Conservation (phyloP, 2,797 vertebrate genomes). For the Taenioides sp. region DNA sequence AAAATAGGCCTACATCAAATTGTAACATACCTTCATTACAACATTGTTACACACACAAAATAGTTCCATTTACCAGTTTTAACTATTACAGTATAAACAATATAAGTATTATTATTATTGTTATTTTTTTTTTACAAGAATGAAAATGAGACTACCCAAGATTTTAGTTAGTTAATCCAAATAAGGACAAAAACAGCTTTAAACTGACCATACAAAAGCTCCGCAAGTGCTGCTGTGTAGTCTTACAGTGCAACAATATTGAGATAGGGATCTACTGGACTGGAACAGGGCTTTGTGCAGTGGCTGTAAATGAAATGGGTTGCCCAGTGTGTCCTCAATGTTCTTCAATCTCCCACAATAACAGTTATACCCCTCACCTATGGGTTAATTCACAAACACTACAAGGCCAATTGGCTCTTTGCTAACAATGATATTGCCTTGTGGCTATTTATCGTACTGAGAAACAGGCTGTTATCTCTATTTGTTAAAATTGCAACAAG, state of each 20-base stretch:
- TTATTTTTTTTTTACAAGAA: no score
- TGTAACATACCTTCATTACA: background rate
- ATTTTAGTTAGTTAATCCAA: background rate
- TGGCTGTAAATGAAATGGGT: slow-evolving; percentile 58
- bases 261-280: slow-evolving; percentile 13
- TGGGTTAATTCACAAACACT: slow-evolving; percentile 61
- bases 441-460: slow-evolving; percentile 46
- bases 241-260: slow-evolving; percentile 1
- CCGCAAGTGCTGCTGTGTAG: background rate
- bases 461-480: slow-evolving; percentile 38
- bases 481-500: slow-evolving; percentile 45
- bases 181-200: background rate
- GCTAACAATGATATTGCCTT: slow-evolving; percentile 49
- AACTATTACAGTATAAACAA: no score
- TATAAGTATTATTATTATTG: no score
- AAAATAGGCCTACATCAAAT: no score
- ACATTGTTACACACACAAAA: background rate
- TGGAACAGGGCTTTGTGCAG: slow-evolving; percentile 61
- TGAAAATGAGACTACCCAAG: no score
- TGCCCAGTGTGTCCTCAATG: slow-evolving; percentile 65
- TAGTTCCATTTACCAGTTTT: background rate
- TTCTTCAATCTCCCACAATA: slow-evolving; percentile 54
- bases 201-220: background rate
- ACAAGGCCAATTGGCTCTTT: slow-evolving; percentile 62
- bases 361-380: slow-evolving; percentile 61